These are phyloP conservation scores for silkworm (Bombyx mori) DNA, from an alignment of 1,140 invertebrate genomes.

Conservation along the genomic window ASM3026992v2 NC_085110.1:14582001-14582500, in stretches of 20 bases:
- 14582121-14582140: too few relatives aligned
- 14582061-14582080: too few relatives aligned
- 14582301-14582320: constrained; percentile 99
- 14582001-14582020: too few relatives aligned
- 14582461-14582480: constrained; percentile 84
- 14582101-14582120: too few relatives aligned
- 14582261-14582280: constrained; percentile 28
- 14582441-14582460: constrained; percentile 74
- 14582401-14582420: constrained; percentile 97
- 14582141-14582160: too few relatives aligned
- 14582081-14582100: too few relatives aligned
- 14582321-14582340: constrained; percentile 87
- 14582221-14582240: too few relatives aligned
- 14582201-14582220: too few relatives aligned
- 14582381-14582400: constrained; percentile 98
- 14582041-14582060: too few relatives aligned
- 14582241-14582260: too few relatives aligned
- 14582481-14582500: constrained; percentile 78
- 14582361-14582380: constrained; percentile 98
- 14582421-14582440: constrained; percentile 85
- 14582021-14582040: too few relatives aligned
- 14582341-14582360: constrained; percentile 88
- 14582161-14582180: background rate
- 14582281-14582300: constrained; percentile 71
- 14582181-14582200: background rate